Base-by-base conservation (phyloP, 1,140 invertebrate species). In the Drosophila malerkotliana region DNA sequence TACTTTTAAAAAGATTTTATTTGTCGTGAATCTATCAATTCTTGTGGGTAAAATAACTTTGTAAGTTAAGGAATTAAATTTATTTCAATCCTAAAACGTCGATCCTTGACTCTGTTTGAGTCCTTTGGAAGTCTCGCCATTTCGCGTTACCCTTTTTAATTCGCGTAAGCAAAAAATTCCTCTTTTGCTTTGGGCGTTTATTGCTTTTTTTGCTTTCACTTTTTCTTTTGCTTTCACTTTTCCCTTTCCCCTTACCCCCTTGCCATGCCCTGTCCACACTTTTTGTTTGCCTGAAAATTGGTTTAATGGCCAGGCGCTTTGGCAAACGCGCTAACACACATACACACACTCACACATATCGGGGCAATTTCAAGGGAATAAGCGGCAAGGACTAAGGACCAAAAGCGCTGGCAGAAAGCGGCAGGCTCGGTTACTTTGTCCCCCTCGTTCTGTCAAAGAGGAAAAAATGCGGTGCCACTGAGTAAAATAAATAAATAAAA, bases 281-380 rank as follows among this genome's bases (percentile, higher is more conserved):
- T 77, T 77, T 47, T 78, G 75, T 80, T 71, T 73, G 58, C 64
- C 72, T 56, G 66, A 54, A 81, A 81, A 77, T 81, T 81, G 72
- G 78, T 80, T 72, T 81, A 81, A 81, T 81, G 57, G 78, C 67
- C 72, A 72, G 66, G 61, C 58, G 64, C 66, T 76, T 63, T 62
- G 58, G 44, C 53, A 26, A 49, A 47, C 59, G 18, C 32, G 8
- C 28, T 34, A 26, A 58, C 48, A 57, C 47, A 51, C 9, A 58
- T 12, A 41, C 28, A 41, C 14, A 53, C 48, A 57, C 47, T 45
- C 10, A 58, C 14, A 41, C 57, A 75, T 60, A 68, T 69, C 59
- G 60, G 54, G 63, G 45, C 71, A 56, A 55, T 69, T 74, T 59
- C 30, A 41, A 48, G 60, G 51, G 44, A 30, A 48, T 59, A 69